A percentile compares a stretch with the other conserved stretches of the same genome.
Evolutionary conservation across 2,797 vertebrate species (phyloP).

Genomic region (Bradypodion ventrale): DNA sequence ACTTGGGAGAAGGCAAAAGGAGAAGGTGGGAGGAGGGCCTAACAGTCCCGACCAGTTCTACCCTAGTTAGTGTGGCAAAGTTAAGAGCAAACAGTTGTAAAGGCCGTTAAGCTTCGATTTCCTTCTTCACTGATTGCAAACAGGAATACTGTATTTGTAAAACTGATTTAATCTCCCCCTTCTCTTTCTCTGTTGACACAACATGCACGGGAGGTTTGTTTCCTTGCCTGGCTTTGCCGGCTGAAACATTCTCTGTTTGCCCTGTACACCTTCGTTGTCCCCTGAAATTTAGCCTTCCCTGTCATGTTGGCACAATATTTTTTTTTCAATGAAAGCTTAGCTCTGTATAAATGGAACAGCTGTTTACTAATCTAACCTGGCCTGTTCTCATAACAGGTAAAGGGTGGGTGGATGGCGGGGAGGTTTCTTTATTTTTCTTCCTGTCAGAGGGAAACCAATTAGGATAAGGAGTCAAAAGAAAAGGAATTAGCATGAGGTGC

Average conservation of each 20-base stretch:
- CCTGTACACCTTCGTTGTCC: constrained; percentile 40
- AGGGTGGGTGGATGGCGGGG: not conserved
- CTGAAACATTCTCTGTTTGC: constrained; percentile 40
- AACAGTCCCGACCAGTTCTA: constrained; percentile 21
- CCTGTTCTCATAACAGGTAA: no score
- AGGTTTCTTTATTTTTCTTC: not conserved
- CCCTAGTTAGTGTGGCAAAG: constrained; percentile 5
- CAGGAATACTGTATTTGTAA: constrained; percentile 46
- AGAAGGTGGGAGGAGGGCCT: not conserved
- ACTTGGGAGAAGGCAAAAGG: constrained; percentile 30
- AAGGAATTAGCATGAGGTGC: not conserved
- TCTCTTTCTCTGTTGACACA: constrained; percentile 49
- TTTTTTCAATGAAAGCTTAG: not conserved
- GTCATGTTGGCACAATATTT: not conserved
- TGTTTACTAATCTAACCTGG: not conserved
- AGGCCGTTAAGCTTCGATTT: constrained; percentile 39
- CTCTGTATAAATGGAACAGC: not conserved
- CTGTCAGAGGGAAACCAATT: not conserved
- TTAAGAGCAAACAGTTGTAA: constrained; percentile 22
- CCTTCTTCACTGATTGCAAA: constrained; percentile 34
- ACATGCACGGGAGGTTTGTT: constrained; percentile 54
- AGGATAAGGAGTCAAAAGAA: not conserved
- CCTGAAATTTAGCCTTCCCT: constrained; percentile 38
- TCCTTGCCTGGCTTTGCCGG: constrained; percentile 38
- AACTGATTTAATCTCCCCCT: constrained; percentile 40